A percentile compares a stretch with the other conserved stretches of the same genome.
Evolutionary conservation across 2,113 vertebrate species (phyloP).

Genomic region (Platysternon megacephalum): DNA sequence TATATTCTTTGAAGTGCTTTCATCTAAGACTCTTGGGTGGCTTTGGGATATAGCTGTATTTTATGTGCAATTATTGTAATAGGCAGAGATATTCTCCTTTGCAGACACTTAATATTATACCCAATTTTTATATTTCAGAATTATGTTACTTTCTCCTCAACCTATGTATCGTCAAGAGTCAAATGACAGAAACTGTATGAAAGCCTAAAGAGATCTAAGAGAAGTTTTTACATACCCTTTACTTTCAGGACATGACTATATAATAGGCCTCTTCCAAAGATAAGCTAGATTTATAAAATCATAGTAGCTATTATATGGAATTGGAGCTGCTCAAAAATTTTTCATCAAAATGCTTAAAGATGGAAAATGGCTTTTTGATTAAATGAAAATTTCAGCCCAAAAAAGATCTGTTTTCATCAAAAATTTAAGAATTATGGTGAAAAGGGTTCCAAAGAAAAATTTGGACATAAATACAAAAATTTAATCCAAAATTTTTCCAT

Average conservation of each 20-base stretch:
- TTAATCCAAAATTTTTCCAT: rapidly evolving
- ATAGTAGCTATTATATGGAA: neutral
- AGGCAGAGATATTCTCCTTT: neutral
- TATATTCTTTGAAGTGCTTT: neutral
- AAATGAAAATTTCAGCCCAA: neutral
- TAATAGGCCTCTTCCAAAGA: neutral
- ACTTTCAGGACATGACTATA: neutral
- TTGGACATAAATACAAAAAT: neutral
- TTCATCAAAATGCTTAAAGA: neutral
- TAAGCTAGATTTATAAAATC: too few relatives aligned
- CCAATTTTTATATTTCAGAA: neutral
- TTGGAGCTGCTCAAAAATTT: neutral
- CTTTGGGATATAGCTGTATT: neutral
- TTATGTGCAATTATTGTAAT: neutral
- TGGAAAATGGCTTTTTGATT: neutral
- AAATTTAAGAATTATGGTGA: too few relatives aligned
- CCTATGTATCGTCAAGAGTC: neutral
- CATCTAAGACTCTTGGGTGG: neutral
- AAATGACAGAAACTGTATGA: neutral
- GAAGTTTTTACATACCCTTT: neutral
- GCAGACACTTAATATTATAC: neutral
- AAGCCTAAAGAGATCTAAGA: neutral
- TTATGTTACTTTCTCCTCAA: neutral
- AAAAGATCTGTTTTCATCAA: too few relatives aligned
- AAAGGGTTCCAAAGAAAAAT: too few relatives aligned